These are phyloP conservation scores for Copsychus sechellarum DNA, from an alignment of 2,113 vertebrate genomes.

Conservation along the genomic window DNA sequence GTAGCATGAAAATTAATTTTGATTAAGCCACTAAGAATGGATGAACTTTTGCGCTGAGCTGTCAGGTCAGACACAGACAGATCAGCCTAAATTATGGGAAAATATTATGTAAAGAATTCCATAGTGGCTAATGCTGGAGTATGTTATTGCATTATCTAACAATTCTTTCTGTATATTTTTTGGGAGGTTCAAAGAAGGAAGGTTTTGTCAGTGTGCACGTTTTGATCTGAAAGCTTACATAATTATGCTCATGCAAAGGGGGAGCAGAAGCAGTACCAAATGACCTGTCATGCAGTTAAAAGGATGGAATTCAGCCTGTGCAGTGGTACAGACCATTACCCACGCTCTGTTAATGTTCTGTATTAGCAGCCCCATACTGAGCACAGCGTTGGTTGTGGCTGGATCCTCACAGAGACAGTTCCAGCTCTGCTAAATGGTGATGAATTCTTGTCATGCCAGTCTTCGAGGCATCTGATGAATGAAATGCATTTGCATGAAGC, in stretches of 20 bases:
- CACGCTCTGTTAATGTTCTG: background rate
- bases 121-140: background rate
- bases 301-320: background rate
- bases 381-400: background rate
- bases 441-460: background rate
- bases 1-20: slow-evolving; percentile 4
- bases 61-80: background rate
- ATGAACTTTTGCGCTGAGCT: background rate
- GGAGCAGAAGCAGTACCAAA: background rate
- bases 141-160: background rate
- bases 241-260: background rate
- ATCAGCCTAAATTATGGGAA: background rate
- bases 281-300: background rate
- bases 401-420: background rate
- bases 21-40: background rate
- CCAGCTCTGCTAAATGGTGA: background rate
- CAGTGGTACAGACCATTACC: slow-evolving; percentile 21
- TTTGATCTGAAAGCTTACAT: background rate
- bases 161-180: background rate
- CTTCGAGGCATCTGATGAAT: background rate
- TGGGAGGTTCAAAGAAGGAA: background rate
- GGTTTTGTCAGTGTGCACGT: background rate
- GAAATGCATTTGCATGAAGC: background rate
- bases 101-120: background rate
- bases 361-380: background rate